phyloP scores from a whole-genome alignment of 2,888 invertebrate genomes.

The Agonopterix heracliana region DNA sequence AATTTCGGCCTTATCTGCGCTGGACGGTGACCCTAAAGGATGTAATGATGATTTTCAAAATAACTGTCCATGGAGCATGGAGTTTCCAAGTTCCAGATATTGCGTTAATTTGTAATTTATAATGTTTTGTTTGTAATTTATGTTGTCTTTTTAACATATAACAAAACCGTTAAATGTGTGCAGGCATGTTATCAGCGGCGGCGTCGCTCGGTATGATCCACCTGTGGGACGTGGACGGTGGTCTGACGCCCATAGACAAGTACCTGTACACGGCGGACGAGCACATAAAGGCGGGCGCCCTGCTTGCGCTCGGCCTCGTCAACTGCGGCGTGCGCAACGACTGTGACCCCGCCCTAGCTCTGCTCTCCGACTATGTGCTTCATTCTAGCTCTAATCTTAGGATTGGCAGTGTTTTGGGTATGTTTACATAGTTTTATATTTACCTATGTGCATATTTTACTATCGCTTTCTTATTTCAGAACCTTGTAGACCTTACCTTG shows the following conservation, averaged over 20 bases:
- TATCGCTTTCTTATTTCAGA: neutral
- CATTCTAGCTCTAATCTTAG: slow-evolving; percentile 89
- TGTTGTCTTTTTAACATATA: too few species aligned
- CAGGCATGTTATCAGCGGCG: slow-evolving; percentile 96
- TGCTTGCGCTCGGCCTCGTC: slow-evolving; percentile 97
- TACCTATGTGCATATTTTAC: neutral
- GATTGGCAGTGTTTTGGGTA: slow-evolving; percentile 87
- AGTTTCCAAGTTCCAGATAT: too few species aligned
- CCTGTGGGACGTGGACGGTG: slow-evolving; percentile 99
- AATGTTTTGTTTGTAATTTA: too few species aligned
- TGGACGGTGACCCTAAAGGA: too few species aligned
- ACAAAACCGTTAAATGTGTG: neutral
- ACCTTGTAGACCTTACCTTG: too few species aligned
- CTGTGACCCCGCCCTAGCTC: slow-evolving; percentile 97
- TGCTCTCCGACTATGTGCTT: slow-evolving; percentile 94
- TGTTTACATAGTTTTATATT: slow-evolving; percentile 9
- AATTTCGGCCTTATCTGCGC: too few species aligned
- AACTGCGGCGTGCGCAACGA: slow-evolving; percentile 98
- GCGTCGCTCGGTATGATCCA: slow-evolving; percentile 97
- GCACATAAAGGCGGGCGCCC: slow-evolving; percentile 97
- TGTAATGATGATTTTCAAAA: too few species aligned
- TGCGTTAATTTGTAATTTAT: too few species aligned
- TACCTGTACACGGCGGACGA: slow-evolving; percentile 97
- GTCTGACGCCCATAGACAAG: slow-evolving; percentile 98
- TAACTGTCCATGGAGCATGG: too few species aligned